Base-by-base conservation (phyloP, 1,140 invertebrate species). In the Galleria mellonella region DNA sequence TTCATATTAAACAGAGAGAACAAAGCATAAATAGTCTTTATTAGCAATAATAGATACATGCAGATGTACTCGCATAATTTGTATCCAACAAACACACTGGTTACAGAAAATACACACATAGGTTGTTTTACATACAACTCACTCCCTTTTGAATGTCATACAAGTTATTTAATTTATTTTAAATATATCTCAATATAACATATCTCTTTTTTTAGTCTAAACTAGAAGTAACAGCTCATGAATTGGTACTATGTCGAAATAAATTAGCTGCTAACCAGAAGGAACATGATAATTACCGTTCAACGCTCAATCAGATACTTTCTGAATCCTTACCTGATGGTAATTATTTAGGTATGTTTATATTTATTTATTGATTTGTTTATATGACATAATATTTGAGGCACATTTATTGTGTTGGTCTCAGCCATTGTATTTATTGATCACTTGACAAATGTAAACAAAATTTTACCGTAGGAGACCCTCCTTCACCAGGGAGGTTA, bases 141-240 rank as follows among this genome's bases (percentile, higher is more conserved):
- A n/a, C n/a, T n/a, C n/a, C 17, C 17, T 23, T 23, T 8, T 31
- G 9, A 3, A 33, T 33, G 11, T 33, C 11, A 33, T 1, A 2
- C 4, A 13, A 30, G 9, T 29, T 43, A 14, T 42, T 32, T 23
- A 30, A n/a, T n/a, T n/a, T n/a, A n/a, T n/a, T n/a, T n/a, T n/a
- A n/a, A n/a, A n/a, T n/a, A n/a, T n/a, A n/a, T n/a, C n/a, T 35
- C 39, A 23, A 23, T 23, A 6, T 23, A 23, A 23, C 17, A 23
- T 39, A 8, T 48, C 38, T 47, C 23, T 30, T 15, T 38, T 71
- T 73, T 32, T 57, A 86, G 85, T 69, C 77, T 8, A 86, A 86
- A 55, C 55, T 87, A 32, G 77, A 87, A 51, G 48, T 71, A 10
- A 87, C 83, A 1, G 83, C 83, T 0, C 79, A 82, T 9, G 85